Base-by-base conservation (phyloP, 1,140 invertebrate species). In the Streblospio benedicti region DNA sequence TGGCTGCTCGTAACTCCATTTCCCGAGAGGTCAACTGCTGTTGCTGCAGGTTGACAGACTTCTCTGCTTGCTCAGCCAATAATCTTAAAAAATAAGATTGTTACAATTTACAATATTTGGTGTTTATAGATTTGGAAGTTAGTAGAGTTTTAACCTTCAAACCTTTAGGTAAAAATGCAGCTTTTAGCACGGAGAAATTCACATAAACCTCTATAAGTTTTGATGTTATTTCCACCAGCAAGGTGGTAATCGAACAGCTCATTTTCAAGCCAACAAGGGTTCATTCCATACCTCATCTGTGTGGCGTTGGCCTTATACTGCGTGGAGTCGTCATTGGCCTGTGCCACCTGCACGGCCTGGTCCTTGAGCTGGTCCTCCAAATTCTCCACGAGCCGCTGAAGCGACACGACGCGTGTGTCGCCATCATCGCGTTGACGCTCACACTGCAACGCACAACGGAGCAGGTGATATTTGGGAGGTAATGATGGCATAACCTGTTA, bases 21-120 rank as follows among this genome's bases (percentile, higher is more conserved):
- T 78, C 75, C 27, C 65, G 59, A 9, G 67, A 58, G 12, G 47
- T 54, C 35, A 76, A 65, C 49, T 72, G 62, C 45, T 69, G 67
- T 31, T 73, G 68, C 1, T 65, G 64, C 12, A 76, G 74, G 35
- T 71, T 69, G 41, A 75, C 53, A 16, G 72, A 63, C 43, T 69
- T 68, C 50, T 77, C 76, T 14, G 73, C 68, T 55, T 76, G 69
- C 50, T 77, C 76, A 18, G 72, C 69, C 23, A 77, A 54, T 64
- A 75, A 47, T 57, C 75, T 76, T 60, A n/a, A 47, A 33, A 35
- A 23, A 20, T 23, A 14, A 30, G n/a, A n/a, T n/a, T n/a, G n/a
- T n/a, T n/a, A n/a, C n/a, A n/a, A n/a, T n/a, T n/a, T n/a, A n/a
- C n/a, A n/a, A n/a, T n/a, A n/a, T n/a, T n/a, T n/a, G n/a, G n/a